Conservation (phyloP, 2,113 vertebrate genomes). For the Crotophaga sulcirostris region DNA sequence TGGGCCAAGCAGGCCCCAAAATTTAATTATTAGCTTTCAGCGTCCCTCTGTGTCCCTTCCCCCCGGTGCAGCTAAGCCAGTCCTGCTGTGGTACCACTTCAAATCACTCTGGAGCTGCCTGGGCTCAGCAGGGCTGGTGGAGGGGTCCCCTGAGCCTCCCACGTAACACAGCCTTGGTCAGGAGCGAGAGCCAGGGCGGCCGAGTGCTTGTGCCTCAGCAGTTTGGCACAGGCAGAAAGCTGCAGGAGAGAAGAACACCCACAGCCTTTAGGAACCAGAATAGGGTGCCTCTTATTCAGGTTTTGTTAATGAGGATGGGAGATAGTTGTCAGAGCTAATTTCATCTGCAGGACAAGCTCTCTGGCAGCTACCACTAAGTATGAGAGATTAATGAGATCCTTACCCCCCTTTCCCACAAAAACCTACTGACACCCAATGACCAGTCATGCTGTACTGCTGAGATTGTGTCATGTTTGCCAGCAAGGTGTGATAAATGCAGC, state of each 20-base stretch:
- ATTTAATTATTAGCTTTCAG: constrained; percentile 71
- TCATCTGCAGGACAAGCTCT: not conserved
- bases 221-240: not conserved
- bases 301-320: not conserved
- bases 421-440: not conserved
- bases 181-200: accelerated
- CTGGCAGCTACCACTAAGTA: not conserved
- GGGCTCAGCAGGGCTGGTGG: not conserved
- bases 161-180: not conserved
- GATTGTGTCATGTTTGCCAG: not conserved
- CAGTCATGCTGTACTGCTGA: not conserved
- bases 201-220: not conserved
- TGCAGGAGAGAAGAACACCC: not conserved
- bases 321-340: not conserved
- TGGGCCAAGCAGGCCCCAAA: constrained; percentile 83
- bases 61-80: not conserved
- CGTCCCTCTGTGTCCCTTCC: constrained; percentile 48
- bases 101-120: not conserved
- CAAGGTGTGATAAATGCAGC: not conserved
- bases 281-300: not conserved
- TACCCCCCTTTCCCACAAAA: not conserved
- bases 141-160: not conserved
- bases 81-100: not conserved
- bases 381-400: not conserved
- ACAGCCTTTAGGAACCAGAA: not conserved